These are phyloP conservation scores for Keiferia lycopersicella DNA, from an alignment of 2,888 invertebrate species.

Conservation along the genomic window DNA sequence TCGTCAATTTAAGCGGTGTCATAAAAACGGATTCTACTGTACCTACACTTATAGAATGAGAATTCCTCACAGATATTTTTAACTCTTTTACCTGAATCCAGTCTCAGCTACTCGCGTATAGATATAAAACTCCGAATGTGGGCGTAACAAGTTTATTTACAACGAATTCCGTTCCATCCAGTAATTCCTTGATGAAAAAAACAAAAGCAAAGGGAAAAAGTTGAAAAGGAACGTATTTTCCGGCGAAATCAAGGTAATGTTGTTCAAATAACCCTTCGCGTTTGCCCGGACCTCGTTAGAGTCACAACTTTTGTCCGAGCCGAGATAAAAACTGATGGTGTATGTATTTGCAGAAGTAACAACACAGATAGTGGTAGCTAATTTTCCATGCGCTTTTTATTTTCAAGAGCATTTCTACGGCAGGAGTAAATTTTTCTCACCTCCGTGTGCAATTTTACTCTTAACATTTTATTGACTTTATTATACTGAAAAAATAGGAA, in stretches of 20 bases:
- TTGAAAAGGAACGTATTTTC: constrained; percentile 40
- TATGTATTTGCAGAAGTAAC: neutral
- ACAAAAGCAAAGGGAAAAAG: constrained; percentile 39
- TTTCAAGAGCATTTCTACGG: too few species aligned
- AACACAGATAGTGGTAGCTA: neutral
- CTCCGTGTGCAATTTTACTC: too few species aligned
- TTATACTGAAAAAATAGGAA: too few species aligned
- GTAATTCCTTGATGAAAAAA: constrained; percentile 36
- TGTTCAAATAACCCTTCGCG: constrained; percentile 58
- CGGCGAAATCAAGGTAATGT: constrained; percentile 55
- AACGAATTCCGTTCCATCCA: constrained; percentile 35
- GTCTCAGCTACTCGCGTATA: too few species aligned
- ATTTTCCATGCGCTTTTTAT: neutral
- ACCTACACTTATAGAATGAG: too few species aligned
- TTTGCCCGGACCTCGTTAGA: constrained; percentile 48
- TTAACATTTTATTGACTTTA: too few species aligned
- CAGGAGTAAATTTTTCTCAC: too few species aligned
- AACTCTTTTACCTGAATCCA: too few species aligned
- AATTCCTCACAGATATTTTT: too few species aligned
- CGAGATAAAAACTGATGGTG: constrained; percentile 4
- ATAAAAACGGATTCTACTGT: too few species aligned
- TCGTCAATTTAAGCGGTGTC: too few species aligned
- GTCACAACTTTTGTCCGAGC: constrained; percentile 30
- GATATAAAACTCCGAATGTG: too few species aligned
- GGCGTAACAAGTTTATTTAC: constrained; percentile 36